These are phyloP conservation scores for Noctua pronuba DNA, from an alignment of 2,888 invertebrate genomes.

Conservation along the genomic window DNA sequence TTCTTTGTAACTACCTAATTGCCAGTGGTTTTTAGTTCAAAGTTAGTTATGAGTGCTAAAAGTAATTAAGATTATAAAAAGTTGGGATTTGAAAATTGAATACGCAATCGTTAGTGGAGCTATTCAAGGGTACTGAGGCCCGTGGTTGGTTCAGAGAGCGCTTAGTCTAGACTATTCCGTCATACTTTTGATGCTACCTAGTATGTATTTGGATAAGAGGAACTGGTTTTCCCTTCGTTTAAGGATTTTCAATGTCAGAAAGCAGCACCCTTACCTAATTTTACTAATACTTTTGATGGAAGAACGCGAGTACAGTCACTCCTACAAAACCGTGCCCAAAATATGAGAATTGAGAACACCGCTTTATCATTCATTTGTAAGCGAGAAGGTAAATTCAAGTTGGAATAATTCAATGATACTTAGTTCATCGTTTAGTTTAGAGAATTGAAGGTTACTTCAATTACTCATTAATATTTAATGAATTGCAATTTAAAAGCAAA, in stretches of 20 bases:
- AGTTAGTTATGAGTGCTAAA: background rate
- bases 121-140: background rate
- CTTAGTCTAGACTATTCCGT: background rate
- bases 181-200: background rate
- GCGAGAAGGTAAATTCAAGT: slow-evolving; percentile 10
- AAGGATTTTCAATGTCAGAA: background rate
- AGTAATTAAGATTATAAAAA: background rate
- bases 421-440: slow-evolving; percentile 14
- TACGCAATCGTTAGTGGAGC: background rate
- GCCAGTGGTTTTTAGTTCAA: slow-evolving; percentile 4
- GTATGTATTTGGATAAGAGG: background rate
- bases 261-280: background rate
- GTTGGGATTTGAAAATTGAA: background rate
- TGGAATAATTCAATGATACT: slow-evolving; percentile 15
- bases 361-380: background rate
- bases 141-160: background rate
- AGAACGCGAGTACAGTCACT: background rate
- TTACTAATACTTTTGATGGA: background rate
- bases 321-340: background rate
- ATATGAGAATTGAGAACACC: background rate
- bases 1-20: slow-evolving; percentile 5
- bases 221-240: background rate
- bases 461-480: slow-evolving; percentile 22
- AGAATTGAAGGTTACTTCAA: slow-evolving; percentile 21
- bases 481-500: slow-evolving; percentile 26